Evolutionary conservation across 2,113 vertebrate species (phyloP), one percentile per base, ranked within the genome.

Genomic region (Tympanuchus pallidicinctus): DNA sequence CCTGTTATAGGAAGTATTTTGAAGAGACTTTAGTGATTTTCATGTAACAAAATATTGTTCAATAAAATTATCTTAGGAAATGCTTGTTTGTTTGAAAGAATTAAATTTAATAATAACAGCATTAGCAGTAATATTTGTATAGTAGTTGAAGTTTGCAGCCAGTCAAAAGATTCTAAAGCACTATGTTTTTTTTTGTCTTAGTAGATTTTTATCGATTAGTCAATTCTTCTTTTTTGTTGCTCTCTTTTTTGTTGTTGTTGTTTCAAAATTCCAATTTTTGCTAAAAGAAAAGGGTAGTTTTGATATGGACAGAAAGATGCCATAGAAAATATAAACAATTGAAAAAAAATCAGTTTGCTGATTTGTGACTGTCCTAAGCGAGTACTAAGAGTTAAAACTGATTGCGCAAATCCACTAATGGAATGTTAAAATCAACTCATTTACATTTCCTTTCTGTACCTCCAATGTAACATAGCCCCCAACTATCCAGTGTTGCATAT

Each of bases 61-160:
- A 80, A 43, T n/a, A 76, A 80, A 74, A 60, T 57, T 66, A 70
- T 78, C 95, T 90, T 89, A 81, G 18, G 57, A 94, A 77, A 14
- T 75, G 30, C 80, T 94, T 89, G 0, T 50, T 88, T 86, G 38
- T 83, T 89, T 86, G 52, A 94, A 91, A 78, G 13, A 74, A 77
- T 2, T 11, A 69, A 14, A 43, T 48, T 36, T 91, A 77, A 81
- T 77, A 91, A 80, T 15, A 91, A 73, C 77, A 57, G 1, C 10
- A 64, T 93, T 86, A 86, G 86, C 72, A 86, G 86, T 56, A 76
- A 40, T 52, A 92, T 63, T n/a, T 8, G 59, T 75, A 72, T 65
- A 89, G 89, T 6, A 6, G 28, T 48, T 84, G 73, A 90, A 81
- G 72, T 88, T 28, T 54, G 11, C n/a, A 92, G 22, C 20, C 79